phyloP scores from a whole-genome alignment of 2,797 vertebrate genomes.

The Carapus acus region DNA sequence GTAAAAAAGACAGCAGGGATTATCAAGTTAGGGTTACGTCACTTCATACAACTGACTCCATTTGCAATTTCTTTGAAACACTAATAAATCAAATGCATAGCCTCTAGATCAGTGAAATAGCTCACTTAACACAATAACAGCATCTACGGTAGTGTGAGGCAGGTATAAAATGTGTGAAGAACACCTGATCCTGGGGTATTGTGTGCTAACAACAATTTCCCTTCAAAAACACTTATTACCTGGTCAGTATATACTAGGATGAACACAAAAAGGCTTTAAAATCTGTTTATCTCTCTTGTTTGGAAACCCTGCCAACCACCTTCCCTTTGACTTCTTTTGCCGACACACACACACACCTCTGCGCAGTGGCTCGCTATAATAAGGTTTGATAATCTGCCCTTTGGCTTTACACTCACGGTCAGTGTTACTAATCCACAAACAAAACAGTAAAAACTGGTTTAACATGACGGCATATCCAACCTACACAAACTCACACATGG shows the following conservation, averaged over 20 bases:
- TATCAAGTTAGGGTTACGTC: not conserved
- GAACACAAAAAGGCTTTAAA: too few species aligned
- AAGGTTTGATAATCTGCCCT: constrained; percentile 62
- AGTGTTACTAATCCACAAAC: constrained; percentile 52
- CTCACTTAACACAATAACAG: constrained; percentile 10
- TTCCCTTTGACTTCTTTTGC: constrained; percentile 11
- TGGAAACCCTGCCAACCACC: not conserved
- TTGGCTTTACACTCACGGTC: constrained; percentile 56
- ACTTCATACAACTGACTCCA: constrained; percentile 1
- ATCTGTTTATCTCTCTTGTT: too few species aligned
- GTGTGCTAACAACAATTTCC: not conserved
- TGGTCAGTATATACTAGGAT: too few species aligned
- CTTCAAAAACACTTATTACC: not conserved
- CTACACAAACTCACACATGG: not conserved
- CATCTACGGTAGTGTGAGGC: not conserved
- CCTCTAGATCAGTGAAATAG: not conserved
- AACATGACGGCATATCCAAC: constrained; percentile 11
- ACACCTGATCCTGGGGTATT: constrained; percentile 2
- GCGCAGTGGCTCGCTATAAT: constrained; percentile 51
- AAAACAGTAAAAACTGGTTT: constrained; percentile 50
- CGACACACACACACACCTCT: constrained; percentile 28
- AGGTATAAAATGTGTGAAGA: constrained; percentile 3
- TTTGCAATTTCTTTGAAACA: constrained; percentile 19
- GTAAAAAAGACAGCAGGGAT: not conserved
- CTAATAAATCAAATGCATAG: not conserved